These are phyloP conservation scores for Paratrypauchen microcephalus DNA, from an alignment of 2,797 vertebrate species.

Conservation along the genomic window DNA sequence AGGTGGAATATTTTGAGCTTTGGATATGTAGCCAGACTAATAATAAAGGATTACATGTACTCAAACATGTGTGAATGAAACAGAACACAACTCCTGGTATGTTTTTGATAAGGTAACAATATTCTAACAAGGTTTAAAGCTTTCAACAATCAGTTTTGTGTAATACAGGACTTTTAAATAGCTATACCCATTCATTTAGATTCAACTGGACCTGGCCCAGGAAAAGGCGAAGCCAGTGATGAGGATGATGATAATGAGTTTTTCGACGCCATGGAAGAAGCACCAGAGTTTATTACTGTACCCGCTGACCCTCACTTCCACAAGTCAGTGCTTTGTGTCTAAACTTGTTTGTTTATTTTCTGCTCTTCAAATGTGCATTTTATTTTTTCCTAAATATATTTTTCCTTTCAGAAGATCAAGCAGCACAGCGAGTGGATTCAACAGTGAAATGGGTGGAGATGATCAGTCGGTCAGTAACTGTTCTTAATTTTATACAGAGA, in stretches of 20 bases:
- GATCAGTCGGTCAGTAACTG: conserved; percentile 85
- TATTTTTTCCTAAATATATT: conserved; percentile 11
- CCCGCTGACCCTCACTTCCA: conserved; percentile 89
- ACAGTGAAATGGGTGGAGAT: conserved; percentile 91
- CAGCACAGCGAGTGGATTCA: conserved; percentile 93
- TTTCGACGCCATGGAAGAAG: conserved; percentile 87
- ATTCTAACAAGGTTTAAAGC: too few relatives aligned
- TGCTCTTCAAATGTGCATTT: background rate
- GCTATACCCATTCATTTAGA: conserved; percentile 38
- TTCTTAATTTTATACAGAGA: too few relatives aligned
- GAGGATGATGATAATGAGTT: conserved; percentile 96
- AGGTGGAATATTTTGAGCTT: too few relatives aligned
- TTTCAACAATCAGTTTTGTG: too few relatives aligned
- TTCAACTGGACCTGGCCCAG: conserved; percentile 51
- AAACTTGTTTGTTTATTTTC: background rate
- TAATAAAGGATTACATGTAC: too few relatives aligned
- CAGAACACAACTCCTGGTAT: too few relatives aligned
- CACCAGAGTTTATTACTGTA: conserved; percentile 90
- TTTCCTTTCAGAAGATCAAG: conserved; percentile 84
- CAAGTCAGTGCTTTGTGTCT: conserved; percentile 78
- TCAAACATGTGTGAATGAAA: too few relatives aligned
- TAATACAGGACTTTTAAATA: too few relatives aligned
- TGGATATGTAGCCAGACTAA: too few relatives aligned
- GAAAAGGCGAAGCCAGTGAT: conserved; percentile 91
- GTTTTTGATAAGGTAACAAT: too few relatives aligned